Conservation (phyloP, 1,140 invertebrate species). For the Akabosia matsudoensis region DNA sequence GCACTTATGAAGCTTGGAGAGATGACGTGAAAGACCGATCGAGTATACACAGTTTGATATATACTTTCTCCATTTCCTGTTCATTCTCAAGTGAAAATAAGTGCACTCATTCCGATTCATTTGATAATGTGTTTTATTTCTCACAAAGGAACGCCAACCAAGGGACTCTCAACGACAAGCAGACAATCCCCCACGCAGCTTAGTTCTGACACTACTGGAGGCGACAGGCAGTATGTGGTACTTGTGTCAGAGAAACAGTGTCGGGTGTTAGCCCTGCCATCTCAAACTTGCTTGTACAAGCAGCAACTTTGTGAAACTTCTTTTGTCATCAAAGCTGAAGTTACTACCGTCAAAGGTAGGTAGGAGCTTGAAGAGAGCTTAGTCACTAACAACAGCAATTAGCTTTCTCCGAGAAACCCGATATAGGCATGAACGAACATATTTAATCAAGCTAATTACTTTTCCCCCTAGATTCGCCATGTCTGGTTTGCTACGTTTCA, state of each 20-base stretch:
- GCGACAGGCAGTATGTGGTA: conserved; percentile 86
- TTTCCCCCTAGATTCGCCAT: conserved; percentile 73
- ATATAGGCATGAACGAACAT: not conserved
- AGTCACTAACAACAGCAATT: not conserved
- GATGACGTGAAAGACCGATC: conserved; percentile 70
- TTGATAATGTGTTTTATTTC: not conserved
- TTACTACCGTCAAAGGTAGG: conserved; percentile 85
- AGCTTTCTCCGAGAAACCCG: not conserved
- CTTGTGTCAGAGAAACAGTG: conserved; percentile 93
- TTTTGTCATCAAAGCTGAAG: conserved; percentile 91
- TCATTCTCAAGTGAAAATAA: too few relatives aligned
- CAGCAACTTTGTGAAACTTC: conserved; percentile 80
- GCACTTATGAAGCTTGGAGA: conserved; percentile 80
- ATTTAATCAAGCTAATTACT: not conserved
- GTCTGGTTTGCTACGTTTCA: conserved; percentile 87
- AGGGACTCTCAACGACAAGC: conserved; percentile 55
- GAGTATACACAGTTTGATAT: conserved; percentile 57
- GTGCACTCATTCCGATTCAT: too few relatives aligned
- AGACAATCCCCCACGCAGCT: conserved; percentile 69
- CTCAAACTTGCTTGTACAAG: conserved; percentile 84
- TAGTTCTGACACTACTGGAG: conserved; percentile 51
- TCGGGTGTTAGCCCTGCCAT: conserved; percentile 86
- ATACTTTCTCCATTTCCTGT: too few relatives aligned
- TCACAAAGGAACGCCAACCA: conserved; percentile 60
- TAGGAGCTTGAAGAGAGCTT: too few relatives aligned